phyloP scores from a whole-genome alignment of 1,140 invertebrate species.

The Papilio helenus region DNA sequence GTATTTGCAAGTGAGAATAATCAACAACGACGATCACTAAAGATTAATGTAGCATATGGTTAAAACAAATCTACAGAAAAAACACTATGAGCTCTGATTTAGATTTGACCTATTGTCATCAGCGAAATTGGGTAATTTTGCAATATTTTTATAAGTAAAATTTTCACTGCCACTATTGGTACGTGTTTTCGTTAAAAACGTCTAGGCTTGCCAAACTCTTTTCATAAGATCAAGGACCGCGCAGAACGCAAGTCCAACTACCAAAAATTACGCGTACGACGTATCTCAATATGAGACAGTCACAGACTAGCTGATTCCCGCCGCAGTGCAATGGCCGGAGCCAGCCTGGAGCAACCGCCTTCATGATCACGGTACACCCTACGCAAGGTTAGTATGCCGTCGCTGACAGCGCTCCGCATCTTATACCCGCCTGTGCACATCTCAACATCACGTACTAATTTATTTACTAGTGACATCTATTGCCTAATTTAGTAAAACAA shows the following conservation, averaged over 20 bases:
- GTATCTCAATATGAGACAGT: constrained; percentile 71
- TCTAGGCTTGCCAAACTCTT: neutral
- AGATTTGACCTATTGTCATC: no score
- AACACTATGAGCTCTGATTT: no score
- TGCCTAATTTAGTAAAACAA: constrained; percentile 36
- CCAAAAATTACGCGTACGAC: constrained; percentile 83
- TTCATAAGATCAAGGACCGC: constrained; percentile 56
- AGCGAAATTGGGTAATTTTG: no score
- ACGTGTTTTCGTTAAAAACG: no score
- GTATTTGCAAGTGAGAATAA: no score
- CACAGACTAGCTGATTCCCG: constrained; percentile 62
- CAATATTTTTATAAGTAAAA: no score
- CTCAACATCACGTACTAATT: constrained; percentile 60
- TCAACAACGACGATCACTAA: no score
- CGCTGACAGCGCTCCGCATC: constrained; percentile 29
- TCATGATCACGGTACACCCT: constrained; percentile 83
- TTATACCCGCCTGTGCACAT: constrained; percentile 53
- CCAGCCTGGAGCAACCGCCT: constrained; percentile 82
- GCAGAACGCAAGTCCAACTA: constrained; percentile 79
- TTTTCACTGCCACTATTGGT: no score
- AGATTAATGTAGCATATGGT: no score
- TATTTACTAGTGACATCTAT: constrained; percentile 67
- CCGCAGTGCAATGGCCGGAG: constrained; percentile 76
- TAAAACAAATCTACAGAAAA: no score
- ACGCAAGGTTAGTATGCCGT: constrained; percentile 82